Base-by-base conservation (phyloP, 2,113 vertebrate species). In the Gymnobelideus leadbeateri region DNA sequence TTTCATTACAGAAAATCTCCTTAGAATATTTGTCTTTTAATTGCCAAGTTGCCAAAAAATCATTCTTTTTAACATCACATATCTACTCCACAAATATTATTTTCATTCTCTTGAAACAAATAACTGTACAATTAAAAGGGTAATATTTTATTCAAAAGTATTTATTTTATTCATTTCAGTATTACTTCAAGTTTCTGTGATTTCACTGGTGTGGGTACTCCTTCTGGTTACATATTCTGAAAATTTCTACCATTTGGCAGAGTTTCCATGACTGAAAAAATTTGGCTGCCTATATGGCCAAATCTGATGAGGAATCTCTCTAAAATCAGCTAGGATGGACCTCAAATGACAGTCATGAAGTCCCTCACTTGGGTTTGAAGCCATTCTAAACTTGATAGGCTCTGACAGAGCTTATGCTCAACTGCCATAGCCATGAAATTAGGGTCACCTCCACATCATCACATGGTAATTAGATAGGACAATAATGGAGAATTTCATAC, bases 51-150 rank as follows among this genome's bases (percentile, higher is more conserved):
- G 92, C 77, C 53, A 91, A 95, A 95, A 94, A n/a, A 77, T 49
- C 31, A 68, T 68, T 93, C 61, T 68, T 92, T 19, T 95, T 95
- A 91, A 4, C 94, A 9, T 51, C 77, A 94, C 28, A 55, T 94
- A 96, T 96, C 94, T 93, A 93, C 94, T 97, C 57, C 89, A 93
- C 90, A 92, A 91, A 84, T 89, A 92, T 68, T 94, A 52, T 51
- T 93, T 93, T 96, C 91, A 95, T 95, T 97, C 51, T 96, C 16
- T 95, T 96, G 91, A 49, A 89, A 97, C 89, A 97, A 91, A 96
- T 92, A 91, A 96, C 94, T 92, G 89, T 91, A 97, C 90, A 97
- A 84, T 97, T 95, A 91, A 54, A 96, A 96, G 94, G 4, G 47
- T 54, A 94, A 52, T 92, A 95, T 92, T 57, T 77, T 95, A 92